Evolutionary conservation across 2,113 vertebrate species (phyloP), one percentile per base, ranked within the genome.

Genomic region (Phalacrocorax carbo): DNA sequence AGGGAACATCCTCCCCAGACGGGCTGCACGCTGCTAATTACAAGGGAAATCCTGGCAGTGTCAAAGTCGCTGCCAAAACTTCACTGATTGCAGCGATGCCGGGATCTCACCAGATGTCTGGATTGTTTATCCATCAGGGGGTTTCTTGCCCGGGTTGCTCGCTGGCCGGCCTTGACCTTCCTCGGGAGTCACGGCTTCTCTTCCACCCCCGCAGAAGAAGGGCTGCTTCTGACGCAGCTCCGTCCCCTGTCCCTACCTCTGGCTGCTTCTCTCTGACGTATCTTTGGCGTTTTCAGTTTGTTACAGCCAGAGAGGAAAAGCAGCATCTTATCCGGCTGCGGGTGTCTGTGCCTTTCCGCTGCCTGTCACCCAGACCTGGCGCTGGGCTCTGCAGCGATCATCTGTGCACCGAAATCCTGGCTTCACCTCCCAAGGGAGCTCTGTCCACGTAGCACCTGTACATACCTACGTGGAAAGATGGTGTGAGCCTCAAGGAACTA

Each of bases 21-120:
- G 1, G 93, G 87, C 92, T 94, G 93, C 94, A 90, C 1, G 8
- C 90, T 94, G 94, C 90, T 97, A 95, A 97, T 97, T 97, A 87
- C 92, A 97, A 89, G 96, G 96, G 96, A 97, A 96, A 97, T 97
- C 96, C 96, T 97, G 96, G 92, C 96, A 95, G 87, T 27, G 93
- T 96, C 55, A 6, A 77, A 95, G 92, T 9, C 36, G 1, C 76
- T 95, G 96, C 95, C 96, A 96, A 96, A 95, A 92, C 65, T 78
- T 80, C 92, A 6, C 78, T 96, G 96, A 96, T 68, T 95, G 91
- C 97, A 69, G 77, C 17, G 3, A 69, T 94, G 91, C 81, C 23
- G 68, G 93, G 94, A 95, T 94, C 84, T 95, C 88, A 88, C 62
- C 95, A 95, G 94, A 92, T 96, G 96, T 97, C 95, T 84, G 66